Conservation (phyloP, 2,113 vertebrate species). For the Vanacampus margaritifer region DNA sequence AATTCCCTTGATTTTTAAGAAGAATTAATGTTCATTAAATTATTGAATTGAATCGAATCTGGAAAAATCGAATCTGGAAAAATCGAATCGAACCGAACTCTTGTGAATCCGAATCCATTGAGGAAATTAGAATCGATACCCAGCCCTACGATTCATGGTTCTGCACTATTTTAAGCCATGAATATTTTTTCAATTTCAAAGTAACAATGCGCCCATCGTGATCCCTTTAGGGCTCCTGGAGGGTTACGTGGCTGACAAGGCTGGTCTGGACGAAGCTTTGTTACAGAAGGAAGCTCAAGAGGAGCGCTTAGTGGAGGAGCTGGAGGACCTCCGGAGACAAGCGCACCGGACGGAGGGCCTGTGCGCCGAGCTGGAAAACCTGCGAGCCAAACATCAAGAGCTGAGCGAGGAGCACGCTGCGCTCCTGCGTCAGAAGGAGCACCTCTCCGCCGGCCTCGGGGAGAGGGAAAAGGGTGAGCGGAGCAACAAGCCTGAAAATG, state of each 20-base stretch:
- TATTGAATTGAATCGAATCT: no score
- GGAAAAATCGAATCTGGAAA: no score
- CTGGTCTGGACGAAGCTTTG: conserved; percentile 77
- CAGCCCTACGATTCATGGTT: no score
- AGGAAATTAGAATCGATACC: no score
- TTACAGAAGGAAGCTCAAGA: conserved; percentile 81
- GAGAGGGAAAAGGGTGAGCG: conserved; percentile 71
- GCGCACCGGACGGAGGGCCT: conserved; percentile 47
- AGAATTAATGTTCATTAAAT: no score
- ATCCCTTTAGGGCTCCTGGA: conserved; percentile 79
- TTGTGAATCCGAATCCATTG: no score
- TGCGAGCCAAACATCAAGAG: conserved; percentile 61
- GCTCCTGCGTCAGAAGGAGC: conserved; percentile 65
- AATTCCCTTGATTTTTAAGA: no score
- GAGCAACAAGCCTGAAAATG: not conserved
- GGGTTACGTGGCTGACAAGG: conserved; percentile 84
- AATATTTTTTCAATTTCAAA: not conserved
- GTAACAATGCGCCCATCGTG: not conserved
- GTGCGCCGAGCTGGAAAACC: conserved; percentile 45
- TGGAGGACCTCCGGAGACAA: conserved; percentile 77
- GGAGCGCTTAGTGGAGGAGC: conserved; percentile 76
- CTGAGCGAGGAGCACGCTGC: conserved; percentile 65
- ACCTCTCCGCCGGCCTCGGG: conserved; percentile 59
- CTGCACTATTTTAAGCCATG: no score
- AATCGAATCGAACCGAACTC: no score